Evolutionary conservation across 2,113 vertebrate species (phyloP), one percentile per base, ranked within the genome.

Genomic region (Muntiacus reevesi): DNA sequence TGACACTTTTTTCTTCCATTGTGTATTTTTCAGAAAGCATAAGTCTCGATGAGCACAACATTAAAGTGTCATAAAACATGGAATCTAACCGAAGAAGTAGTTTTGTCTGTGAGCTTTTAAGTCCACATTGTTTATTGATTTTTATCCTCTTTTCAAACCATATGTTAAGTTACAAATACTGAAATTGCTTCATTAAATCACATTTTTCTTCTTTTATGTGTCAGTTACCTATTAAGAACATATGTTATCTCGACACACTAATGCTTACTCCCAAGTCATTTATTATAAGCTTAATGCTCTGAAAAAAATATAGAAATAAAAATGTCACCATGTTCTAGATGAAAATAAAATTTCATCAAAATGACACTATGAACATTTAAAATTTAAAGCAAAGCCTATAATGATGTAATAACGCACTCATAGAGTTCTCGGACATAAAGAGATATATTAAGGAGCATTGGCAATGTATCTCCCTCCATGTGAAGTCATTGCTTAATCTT

Each of bases 171-270:
- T 98, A 94, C 93, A 98, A 96, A 97, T 97, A 98, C 96, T 98
- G 97, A 98, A 98, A 99, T 97, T 98, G 93, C 98, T 98, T 98
- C 98, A 98, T 98, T 98, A 98, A 99, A 99, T 99, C 98, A 98
- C 96, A 97, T 98, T 98, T 96, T 96, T 98, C 98, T 97, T 98
- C 97, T 98, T 98, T 99, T 98, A 98, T 98, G 94, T 98, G 98
- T 98, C 98, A 99, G 97, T 96, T 98, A 98, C 98, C 98, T 98
- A 98, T 98, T 98, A 97, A 98, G 98, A 99, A 98, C 98, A 98
- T 98, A 98, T 98, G 99, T 97, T 98, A 98, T 91, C 52, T 96
- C 96, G 96, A 96, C 67, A 98, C 64, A 97, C 91, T 98, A 98
- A 98, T 97, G 97, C 85, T 96, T 96, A 95, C 92, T 98, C 98